Base-by-base conservation (phyloP, 2,888 invertebrate species). In the Caenorhabditis japonica region DNA sequence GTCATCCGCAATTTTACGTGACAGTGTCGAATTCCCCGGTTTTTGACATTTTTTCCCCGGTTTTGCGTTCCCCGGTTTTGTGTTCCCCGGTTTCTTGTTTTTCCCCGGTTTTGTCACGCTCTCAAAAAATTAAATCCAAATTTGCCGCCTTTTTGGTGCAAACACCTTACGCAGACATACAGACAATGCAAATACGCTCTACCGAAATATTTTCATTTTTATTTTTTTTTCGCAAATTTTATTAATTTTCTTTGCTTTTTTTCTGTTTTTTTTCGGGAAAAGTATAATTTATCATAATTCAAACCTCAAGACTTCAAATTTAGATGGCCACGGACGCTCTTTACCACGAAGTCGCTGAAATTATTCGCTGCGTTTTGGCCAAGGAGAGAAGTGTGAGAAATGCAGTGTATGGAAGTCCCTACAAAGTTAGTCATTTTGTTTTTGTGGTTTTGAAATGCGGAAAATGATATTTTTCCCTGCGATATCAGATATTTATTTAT, bases 351-450 rank as follows among this genome's bases (percentile, higher is more conserved):
- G 80, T 77, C 38, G 83, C 84, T 25, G 72, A 74, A 47, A 79
- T 83, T 52, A 68, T 84, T 30, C 70, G 76, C 60, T 75, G 75
- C 61, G 83, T 79, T 59, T 61, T 77, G 49, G 71, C 71, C 19
- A 79, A 81, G 61, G 75, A 81, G 62, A 76, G 76, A 64, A 77
- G 80, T 55, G 62, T 84, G 21, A 78, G 83, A 41, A 74, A 75
- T 25, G 79, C 81, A 8, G 82, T 84, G 41, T 84, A 84, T 59
- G 78, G 74, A 23, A 81, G 80, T 60, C 30, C 38, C 1, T 80
- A 77, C 38, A 70, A 83, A 80, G 84, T 84, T 64, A 60, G 76
- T 81, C 71, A 56, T n/a, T n/a, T 12, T n/a, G n/a, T n/a, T n/a
- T n/a, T n/a, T n/a, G n/a, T n/a, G n/a, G n/a, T n/a, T 12, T 7